Evolutionary conservation across 2,888 invertebrate genomes (phyloP).

Genomic region (Maniola hyperantus): DNA sequence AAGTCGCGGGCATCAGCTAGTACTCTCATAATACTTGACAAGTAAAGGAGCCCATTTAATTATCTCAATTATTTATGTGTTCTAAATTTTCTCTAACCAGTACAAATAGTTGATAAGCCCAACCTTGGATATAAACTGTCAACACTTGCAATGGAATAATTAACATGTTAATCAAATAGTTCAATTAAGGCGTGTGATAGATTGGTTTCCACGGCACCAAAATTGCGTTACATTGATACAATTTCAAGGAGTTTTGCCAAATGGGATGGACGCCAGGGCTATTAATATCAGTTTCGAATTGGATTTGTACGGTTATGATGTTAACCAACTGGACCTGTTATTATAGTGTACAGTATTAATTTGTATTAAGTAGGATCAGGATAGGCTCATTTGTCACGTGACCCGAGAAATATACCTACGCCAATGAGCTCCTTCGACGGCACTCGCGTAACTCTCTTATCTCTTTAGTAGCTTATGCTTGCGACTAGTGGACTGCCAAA

Average conservation of each 20-base stretch:
- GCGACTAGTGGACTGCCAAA: too few relatives aligned
- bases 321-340: neutral
- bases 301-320: constrained; percentile 39
- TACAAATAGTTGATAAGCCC: neutral
- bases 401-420: too few relatives aligned
- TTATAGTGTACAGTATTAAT: neutral
- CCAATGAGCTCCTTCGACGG: too few relatives aligned
- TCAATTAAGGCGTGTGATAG: constrained; percentile 19
- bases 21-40: too few relatives aligned
- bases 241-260: constrained; percentile 45
- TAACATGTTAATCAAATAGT: constrained; percentile 8
- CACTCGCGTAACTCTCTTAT: too few relatives aligned
- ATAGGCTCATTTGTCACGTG: too few relatives aligned
- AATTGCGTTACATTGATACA: constrained; percentile 15
- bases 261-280: constrained; percentile 57
- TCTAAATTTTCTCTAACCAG: neutral
- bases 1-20: too few relatives aligned
- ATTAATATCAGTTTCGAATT: constrained; percentile 44
- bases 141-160: constrained; percentile 10
- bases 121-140: constrained; percentile 6
- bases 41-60: neutral
- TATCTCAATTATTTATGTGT: neutral
- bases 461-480: too few relatives aligned
- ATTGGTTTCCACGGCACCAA: constrained; percentile 6
- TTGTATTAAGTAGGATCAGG: neutral